Conservation (phyloP, 1,140 invertebrate species). For the Temnothorax longispinosus region DNA sequence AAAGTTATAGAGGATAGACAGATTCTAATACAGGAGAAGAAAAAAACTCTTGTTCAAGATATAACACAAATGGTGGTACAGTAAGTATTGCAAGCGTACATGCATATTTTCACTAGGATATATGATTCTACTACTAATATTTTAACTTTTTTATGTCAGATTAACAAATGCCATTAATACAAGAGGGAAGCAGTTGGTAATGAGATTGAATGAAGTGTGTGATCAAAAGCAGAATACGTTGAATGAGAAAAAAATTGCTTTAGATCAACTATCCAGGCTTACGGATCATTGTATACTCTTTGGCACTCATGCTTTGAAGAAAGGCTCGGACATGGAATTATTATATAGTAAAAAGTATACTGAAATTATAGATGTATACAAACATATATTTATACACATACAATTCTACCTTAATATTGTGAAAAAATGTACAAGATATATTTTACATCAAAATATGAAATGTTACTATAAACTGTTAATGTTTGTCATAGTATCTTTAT, state of each 20-base stretch:
- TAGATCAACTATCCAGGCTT: conserved; percentile 92
- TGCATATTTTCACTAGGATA: not conserved
- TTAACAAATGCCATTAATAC: conserved; percentile 94
- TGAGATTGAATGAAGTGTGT: conserved; percentile 93
- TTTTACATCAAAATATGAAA: no score
- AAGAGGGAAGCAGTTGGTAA: conserved; percentile 92
- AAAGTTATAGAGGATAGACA: conserved; percentile 94
- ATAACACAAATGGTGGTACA: conserved; percentile 95
- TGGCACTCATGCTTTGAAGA: conserved; percentile 91
- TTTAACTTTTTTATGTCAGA: conserved; percentile 82
- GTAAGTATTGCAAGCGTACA: conserved; percentile 85
- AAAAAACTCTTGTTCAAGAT: conserved; percentile 92
- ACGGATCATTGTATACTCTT: conserved; percentile 95
- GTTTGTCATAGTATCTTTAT: no score
- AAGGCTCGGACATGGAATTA: conserved; percentile 93
- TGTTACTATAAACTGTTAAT: no score
- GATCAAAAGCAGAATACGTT: conserved; percentile 93
- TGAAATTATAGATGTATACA: not conserved
- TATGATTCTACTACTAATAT: conserved; percentile 7
- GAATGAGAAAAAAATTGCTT: conserved; percentile 92
- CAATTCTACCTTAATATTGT: no score
- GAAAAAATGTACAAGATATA: no score
- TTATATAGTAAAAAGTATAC: conserved; percentile 93
- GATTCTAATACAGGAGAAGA: conserved; percentile 92
- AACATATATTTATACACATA: not conserved